Percentiles rank a stretch among this genome's conserved stretches.
Evolutionary conservation across 2,113 vertebrate genomes (phyloP).

Genomic region (Okapia johnstoni): DNA sequence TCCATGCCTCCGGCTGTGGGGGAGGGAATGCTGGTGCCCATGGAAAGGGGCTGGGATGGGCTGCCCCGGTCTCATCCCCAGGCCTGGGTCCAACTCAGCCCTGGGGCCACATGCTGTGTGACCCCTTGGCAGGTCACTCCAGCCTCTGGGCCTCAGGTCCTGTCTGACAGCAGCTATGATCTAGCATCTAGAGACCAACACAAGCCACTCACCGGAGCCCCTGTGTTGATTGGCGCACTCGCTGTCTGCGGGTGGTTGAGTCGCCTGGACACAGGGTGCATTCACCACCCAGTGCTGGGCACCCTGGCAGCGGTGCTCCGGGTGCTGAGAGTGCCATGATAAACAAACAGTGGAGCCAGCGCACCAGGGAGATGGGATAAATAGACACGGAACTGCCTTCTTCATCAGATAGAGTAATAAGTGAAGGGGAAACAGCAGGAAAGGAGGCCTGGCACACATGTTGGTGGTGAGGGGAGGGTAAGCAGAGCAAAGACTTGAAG

Average conservation of each 20-base stretch:
- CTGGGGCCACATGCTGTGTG: not conserved
- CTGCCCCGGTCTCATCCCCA: not conserved
- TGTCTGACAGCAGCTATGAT: not conserved
- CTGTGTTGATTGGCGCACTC: not conserved
- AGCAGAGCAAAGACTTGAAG: not conserved
- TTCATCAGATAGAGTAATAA: rapidly evolving
- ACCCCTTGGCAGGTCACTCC: rapidly evolving
- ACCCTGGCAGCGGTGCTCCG: rapidly evolving
- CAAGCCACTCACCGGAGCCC: rapidly evolving
- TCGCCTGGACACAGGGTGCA: rapidly evolving
- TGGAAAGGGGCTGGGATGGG: not conserved
- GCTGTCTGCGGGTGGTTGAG: rapidly evolving
- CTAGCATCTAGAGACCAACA: not conserved
- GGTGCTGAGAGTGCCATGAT: not conserved
- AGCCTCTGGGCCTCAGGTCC: not conserved
- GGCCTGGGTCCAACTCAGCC: too few species aligned
- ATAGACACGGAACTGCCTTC: rapidly evolving
- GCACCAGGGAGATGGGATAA: rapidly evolving
- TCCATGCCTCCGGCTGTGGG: not conserved
- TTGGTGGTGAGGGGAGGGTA: not conserved
- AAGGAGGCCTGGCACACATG: not conserved
- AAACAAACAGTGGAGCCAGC: not conserved
- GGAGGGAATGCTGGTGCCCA: rapidly evolving
- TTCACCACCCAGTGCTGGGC: not conserved
- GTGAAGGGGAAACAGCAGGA: not conserved